Percentiles rank a stretch among this genome's conserved stretches.
These are phyloP conservation scores for Cephus spinipes DNA, from an alignment of 2,888 invertebrate species.

Conservation along the genomic window DNA sequence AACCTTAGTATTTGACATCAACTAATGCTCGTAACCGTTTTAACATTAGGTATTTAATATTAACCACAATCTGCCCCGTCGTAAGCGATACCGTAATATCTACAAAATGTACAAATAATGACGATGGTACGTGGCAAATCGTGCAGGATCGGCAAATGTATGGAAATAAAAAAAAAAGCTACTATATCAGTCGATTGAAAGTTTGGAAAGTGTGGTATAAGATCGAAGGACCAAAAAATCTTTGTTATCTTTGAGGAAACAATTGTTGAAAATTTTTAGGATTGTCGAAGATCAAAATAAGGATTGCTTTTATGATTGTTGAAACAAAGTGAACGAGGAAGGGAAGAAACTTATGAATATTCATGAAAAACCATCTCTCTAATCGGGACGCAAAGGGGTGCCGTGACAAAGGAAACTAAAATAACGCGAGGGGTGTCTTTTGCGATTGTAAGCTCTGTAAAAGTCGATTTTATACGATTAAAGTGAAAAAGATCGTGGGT, in stretches of 20 bases:
- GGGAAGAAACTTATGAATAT: not conserved
- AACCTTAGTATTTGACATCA: conserved; percentile 2
- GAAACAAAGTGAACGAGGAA: not conserved
- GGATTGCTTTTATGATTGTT: not conserved
- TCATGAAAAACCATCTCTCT: not conserved
- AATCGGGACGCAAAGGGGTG: conserved; percentile 23
- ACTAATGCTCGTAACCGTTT: conserved; percentile 16
- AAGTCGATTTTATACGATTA: conserved; percentile 8
- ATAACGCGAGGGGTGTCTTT: not conserved
- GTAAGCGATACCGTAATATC: conserved; percentile 34
- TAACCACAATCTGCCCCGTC: conserved; percentile 14
- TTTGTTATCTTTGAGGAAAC: not conserved
- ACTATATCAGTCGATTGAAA: not conserved
- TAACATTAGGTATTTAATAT: conserved; percentile 20
- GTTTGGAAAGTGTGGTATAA: not conserved
- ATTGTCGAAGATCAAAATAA: not conserved
- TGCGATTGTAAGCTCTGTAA: conserved; percentile 9
- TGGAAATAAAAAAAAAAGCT: not conserved
- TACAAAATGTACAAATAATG: conserved; percentile 53
- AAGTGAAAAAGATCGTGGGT: conserved; percentile 1
- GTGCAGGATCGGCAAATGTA: not conserved
- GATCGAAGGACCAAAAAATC: not conserved
- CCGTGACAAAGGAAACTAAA: conserved; percentile 17
- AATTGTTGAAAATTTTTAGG: not conserved
- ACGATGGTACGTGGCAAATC: conserved; percentile 14